A percentile compares a stretch with the other conserved stretches of the same genome.
phyloP scores from a whole-genome alignment of 1,140 invertebrate species.

The Zaprionus lachaisei region DNA sequence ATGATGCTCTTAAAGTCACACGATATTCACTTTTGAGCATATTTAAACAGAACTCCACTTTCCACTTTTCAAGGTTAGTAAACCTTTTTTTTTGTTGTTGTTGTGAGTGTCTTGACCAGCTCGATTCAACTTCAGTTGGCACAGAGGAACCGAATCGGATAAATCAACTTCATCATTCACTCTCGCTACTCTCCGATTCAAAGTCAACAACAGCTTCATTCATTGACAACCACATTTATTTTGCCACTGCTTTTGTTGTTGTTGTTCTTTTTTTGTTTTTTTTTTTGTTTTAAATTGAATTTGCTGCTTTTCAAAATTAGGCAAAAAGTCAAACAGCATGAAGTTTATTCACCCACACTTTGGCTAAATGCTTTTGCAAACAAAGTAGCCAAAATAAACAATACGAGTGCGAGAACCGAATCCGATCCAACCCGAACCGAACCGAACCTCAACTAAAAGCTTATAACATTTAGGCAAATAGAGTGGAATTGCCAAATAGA shows the following conservation, averaged over 20 bases:
- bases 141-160: conserved; percentile 9
- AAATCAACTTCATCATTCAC: conserved; percentile 54
- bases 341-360: conserved; percentile 80
- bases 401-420: neutral
- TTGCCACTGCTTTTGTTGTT: conserved; percentile 24
- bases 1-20: conserved; percentile 1
- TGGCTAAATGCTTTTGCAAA: conserved; percentile 30
- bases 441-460: conserved; percentile 12
- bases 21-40: conserved; percentile 6
- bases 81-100: conserved; percentile 35
- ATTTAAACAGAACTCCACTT: conserved; percentile 13
- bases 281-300: conserved; percentile 2
- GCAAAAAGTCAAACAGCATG: conserved; percentile 51
- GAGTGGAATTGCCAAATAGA: conserved; percentile 33
- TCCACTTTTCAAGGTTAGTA: conserved; percentile 54
- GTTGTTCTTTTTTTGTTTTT: conserved; percentile 1
- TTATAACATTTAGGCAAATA: conserved; percentile 37
- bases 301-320: conserved; percentile 36
- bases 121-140: conserved; percentile 36
- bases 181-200: conserved; percentile 67
- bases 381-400: conserved; percentile 56
- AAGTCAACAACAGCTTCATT: conserved; percentile 71
- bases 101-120: conserved; percentile 31
- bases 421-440: neutral
- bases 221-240: conserved; percentile 66